phyloP scores from a whole-genome alignment of 2,113 vertebrate genomes.

The Stegastes partitus region DNA sequence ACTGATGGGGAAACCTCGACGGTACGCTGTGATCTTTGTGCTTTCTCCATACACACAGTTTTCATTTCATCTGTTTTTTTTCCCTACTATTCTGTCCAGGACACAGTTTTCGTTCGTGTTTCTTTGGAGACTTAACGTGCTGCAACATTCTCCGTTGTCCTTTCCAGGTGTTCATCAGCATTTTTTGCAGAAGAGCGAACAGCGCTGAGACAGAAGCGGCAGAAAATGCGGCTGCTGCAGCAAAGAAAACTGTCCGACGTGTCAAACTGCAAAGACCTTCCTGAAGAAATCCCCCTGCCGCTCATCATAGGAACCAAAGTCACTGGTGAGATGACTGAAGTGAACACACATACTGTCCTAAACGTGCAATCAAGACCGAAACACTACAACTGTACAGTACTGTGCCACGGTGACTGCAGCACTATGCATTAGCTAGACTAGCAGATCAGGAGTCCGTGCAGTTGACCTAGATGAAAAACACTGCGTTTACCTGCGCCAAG shows the following conservation, averaged over 20 bases:
- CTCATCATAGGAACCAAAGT: constrained; percentile 99
- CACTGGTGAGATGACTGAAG: constrained; percentile 86
- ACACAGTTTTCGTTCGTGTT: not conserved
- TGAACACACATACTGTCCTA: not conserved
- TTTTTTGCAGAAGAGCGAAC: constrained; percentile 98
- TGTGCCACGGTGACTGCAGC: no score
- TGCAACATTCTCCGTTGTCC: constrained; percentile 3
- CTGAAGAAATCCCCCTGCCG: constrained; percentile 96
- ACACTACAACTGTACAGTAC: no score
- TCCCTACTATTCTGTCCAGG: not conserved
- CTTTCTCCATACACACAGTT: not conserved
- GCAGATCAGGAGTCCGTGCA: no score
- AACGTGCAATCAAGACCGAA: no score
- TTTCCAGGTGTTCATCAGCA: constrained; percentile 94
- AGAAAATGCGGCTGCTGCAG: constrained; percentile 96
- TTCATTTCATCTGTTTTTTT: not conserved
- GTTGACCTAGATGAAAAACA: no score
- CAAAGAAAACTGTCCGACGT: constrained; percentile 96
- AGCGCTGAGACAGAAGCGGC: constrained; percentile 94
- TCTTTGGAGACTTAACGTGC: not conserved
- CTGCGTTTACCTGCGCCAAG: no score
- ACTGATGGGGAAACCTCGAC: constrained; percentile 97
- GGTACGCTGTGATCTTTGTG: constrained; percentile 81
- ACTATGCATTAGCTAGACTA: no score
- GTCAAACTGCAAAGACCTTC: constrained; percentile 97